These are phyloP conservation scores for Sander lucioperca DNA, from an alignment of 2,113 vertebrate species.

Conservation along the genomic window DNA sequence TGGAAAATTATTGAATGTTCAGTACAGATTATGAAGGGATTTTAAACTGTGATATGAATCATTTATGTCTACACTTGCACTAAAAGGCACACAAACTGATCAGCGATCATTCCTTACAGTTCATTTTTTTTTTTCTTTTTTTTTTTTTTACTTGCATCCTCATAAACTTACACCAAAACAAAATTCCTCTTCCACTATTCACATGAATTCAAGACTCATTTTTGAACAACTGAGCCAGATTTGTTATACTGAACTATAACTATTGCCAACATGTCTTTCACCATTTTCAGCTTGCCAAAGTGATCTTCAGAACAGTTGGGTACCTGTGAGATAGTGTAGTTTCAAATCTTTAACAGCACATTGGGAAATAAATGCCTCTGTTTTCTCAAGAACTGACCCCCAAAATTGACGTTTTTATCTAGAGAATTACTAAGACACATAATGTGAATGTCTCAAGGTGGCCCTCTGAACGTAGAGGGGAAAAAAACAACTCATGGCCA, in stretches of 20 bases:
- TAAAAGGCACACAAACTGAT: neutral
- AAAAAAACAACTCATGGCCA: neutral
- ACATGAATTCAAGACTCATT: too few relatives aligned
- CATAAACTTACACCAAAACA: too few relatives aligned
- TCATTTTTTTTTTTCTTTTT: neutral
- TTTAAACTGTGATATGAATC: too few relatives aligned
- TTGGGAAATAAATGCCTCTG: neutral
- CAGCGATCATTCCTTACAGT: neutral
- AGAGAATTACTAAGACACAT: too few relatives aligned
- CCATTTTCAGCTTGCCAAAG: neutral
- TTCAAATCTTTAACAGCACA: neutral
- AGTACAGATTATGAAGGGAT: too few relatives aligned
- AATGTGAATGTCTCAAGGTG: too few relatives aligned
- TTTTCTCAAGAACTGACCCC: neutral
- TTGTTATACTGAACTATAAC: neutral
- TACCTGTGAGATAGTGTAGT: neutral
- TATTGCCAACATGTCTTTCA: neutral
- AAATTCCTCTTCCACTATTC: too few relatives aligned
- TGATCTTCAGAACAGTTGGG: neutral
- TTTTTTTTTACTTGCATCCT: too few relatives aligned
- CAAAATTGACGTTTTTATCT: too few relatives aligned
- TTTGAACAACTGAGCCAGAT: too few relatives aligned
- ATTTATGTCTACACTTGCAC: neutral
- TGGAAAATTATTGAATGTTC: too few relatives aligned
- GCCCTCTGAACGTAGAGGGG: neutral